These are phyloP conservation scores for Mormoops blainvillei DNA, from an alignment of 2,113 vertebrate species.

Conservation along the genomic window DNA sequence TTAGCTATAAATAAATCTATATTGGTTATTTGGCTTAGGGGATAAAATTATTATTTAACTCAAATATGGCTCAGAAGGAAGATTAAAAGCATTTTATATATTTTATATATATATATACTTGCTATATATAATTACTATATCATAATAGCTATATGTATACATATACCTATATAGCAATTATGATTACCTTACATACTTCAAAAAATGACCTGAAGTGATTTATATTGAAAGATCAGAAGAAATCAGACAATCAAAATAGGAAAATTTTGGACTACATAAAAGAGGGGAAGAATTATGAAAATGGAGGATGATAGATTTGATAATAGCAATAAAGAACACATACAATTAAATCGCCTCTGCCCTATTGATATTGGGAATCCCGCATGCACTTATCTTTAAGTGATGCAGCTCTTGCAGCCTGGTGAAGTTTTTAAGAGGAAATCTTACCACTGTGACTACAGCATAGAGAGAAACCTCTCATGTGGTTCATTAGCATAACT, in stretches of 20 bases:
- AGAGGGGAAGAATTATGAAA: neutral
- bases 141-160: too few species aligned
- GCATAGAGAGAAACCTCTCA: neutral
- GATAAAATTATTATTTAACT: neutral
- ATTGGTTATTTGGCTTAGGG: neutral
- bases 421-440: constrained; percentile 41
- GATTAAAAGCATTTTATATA: neutral
- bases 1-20: neutral
- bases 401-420: neutral
- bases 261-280: neutral
- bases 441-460: neutral
- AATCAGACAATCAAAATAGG: neutral
- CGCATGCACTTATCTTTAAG: constrained; percentile 35
- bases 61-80: neutral
- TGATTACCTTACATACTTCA: neutral
- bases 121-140: too few species aligned
- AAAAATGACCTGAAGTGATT: neutral
- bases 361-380: constrained; percentile 24
- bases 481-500: neutral
- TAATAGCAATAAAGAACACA: neutral
- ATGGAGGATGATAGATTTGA: neutral
- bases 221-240: neutral
- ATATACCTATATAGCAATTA: neutral
- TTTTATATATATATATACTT: neutral
- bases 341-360: neutral